Evolutionary conservation across 2,113 vertebrate species (phyloP).

Genomic region (Callaeas wilsoni): DNA sequence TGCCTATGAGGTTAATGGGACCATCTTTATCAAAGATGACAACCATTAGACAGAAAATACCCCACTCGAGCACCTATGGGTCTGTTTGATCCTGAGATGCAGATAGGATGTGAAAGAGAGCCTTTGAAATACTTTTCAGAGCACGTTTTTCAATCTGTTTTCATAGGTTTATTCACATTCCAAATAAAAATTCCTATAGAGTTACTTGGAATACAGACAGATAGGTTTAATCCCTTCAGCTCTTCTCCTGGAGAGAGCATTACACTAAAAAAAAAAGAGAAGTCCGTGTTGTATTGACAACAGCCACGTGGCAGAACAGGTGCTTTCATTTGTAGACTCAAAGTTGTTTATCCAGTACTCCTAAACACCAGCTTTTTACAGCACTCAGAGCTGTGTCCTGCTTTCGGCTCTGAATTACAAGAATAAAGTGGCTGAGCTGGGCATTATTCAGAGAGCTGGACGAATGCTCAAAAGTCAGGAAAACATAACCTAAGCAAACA

Average conservation of each 20-base stretch:
- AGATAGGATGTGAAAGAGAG: background rate
- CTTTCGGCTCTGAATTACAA: background rate
- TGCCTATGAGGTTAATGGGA: background rate
- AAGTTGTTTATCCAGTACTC: background rate
- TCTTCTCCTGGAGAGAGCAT: conserved; percentile 9
- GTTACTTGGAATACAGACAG: background rate
- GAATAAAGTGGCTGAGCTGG: background rate
- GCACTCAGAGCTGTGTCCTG: background rate
- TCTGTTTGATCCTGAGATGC: background rate
- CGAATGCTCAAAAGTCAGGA: background rate
- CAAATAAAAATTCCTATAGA: background rate
- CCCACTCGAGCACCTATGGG: background rate
- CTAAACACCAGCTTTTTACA: background rate
- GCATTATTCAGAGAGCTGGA: background rate
- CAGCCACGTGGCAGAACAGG: background rate
- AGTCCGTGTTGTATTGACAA: background rate
- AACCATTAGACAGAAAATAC: background rate
- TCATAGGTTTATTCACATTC: background rate
- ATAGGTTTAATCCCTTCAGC: background rate
- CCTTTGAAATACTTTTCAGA: background rate
- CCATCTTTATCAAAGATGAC: background rate
- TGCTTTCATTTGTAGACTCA: background rate
- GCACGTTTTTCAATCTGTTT: background rate
- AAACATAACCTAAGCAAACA: conserved; percentile 4
- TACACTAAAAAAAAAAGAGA: background rate